Percentiles rank a stretch among this genome's conserved stretches.
phyloP scores from a whole-genome alignment of 2,888 invertebrate genomes.

The Lottia gigantea region DNA sequence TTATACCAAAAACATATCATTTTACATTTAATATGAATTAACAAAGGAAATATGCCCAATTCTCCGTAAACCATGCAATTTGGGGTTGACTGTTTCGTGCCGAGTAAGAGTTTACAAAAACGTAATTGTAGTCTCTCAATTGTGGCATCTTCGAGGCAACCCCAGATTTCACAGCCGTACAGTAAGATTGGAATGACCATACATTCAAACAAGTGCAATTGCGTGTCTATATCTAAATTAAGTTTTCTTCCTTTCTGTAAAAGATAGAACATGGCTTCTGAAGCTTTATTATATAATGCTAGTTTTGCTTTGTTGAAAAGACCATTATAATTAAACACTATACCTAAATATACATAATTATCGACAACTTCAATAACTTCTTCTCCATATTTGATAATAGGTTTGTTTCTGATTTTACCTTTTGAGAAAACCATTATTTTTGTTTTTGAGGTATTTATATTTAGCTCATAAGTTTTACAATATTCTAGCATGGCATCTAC shows the following conservation, averaged over 20 bases:
- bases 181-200: not conserved
- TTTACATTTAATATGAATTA: not conserved
- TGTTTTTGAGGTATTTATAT: constrained; percentile 16
- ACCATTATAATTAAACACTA: constrained; percentile 10
- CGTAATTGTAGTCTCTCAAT: too few species aligned
- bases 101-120: too few species aligned
- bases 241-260: not conserved
- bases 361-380: constrained; percentile 12
- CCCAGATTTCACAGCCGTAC: not conserved
- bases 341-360: constrained; percentile 19
- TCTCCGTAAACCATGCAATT: not conserved
- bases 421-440: constrained; percentile 17
- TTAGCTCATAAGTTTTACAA: constrained; percentile 15
- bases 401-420: constrained; percentile 8
- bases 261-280: constrained; percentile 1
- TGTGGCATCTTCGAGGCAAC: too few species aligned
- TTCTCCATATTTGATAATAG: constrained; percentile 4
- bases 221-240: not conserved
- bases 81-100: too few species aligned
- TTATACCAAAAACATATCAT: not conserved
- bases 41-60: not conserved
- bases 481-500: constrained; percentile 18
- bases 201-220: not conserved
- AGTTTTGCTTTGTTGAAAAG: constrained; percentile 9
- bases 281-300: constrained; percentile 9